phyloP scores from a whole-genome alignment of 2,113 vertebrate species.

The Cephalopterus ornatus region DNA sequence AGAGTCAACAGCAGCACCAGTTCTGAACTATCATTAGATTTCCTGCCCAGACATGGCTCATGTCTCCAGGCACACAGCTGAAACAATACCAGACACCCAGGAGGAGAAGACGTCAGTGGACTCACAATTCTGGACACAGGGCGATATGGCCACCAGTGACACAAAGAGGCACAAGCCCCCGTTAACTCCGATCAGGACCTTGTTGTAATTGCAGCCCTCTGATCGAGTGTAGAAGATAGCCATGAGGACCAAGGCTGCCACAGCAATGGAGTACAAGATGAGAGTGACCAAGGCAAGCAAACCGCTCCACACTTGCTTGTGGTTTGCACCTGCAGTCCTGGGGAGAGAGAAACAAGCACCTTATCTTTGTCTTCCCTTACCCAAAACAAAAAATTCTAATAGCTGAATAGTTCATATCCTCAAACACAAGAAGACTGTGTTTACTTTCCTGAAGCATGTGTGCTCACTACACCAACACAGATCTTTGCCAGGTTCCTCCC shows the following conservation, averaged over 20 bases:
- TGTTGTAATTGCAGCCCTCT: conserved; percentile 87
- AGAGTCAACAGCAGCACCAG: neutral
- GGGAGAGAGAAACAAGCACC: neutral
- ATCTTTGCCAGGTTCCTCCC: neutral
- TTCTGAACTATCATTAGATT: neutral
- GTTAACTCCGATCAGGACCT: conserved; percentile 89
- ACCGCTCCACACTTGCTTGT: conserved; percentile 90
- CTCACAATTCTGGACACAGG: conserved; percentile 92
- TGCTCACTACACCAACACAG: neutral
- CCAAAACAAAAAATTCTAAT: neutral
- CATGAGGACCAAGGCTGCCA: conserved; percentile 86
- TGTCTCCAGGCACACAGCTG: neutral
- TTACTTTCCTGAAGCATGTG: neutral
- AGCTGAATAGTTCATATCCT: neutral
- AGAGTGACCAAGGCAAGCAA: conserved; percentile 88
- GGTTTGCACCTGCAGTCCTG: conserved; percentile 87
- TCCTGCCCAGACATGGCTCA: neutral
- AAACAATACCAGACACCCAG: neutral
- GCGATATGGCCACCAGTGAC: conserved; percentile 88
- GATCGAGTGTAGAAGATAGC: conserved; percentile 84
- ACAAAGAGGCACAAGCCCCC: conserved; percentile 87
- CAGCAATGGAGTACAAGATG: conserved; percentile 83
- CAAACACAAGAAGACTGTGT: neutral
- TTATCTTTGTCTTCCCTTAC: neutral
- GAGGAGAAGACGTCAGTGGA: neutral